A percentile compares a stretch with the other conserved stretches of the same genome.
Evolutionary conservation across 2,113 vertebrate species (phyloP).

Genomic region (Abramis brama): DNA sequence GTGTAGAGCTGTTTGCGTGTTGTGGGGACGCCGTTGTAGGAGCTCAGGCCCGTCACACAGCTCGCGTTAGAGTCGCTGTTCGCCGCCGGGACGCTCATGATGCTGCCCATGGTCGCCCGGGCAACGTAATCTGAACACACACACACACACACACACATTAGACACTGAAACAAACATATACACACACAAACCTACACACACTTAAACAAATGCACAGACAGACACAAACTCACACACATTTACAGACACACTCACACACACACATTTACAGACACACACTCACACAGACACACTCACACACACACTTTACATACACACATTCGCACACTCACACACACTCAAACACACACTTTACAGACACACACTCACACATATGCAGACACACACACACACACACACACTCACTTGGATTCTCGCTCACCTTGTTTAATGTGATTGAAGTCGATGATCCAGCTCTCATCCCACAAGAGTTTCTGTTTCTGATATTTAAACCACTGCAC

Average conservation of each 20-base stretch:
- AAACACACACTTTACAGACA: too few species aligned
- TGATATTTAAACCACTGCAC: conserved; percentile 84
- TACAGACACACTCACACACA: conserved; percentile 9
- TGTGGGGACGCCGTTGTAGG: conserved; percentile 66
- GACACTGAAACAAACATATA: background rate
- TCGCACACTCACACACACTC: too few species aligned
- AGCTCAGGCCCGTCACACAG: conserved; percentile 76
- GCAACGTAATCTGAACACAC: conserved; percentile 64
- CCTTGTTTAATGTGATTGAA: conserved; percentile 82
- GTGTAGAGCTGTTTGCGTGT: conserved; percentile 77
- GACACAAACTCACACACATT: too few species aligned
- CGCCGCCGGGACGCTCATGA: conserved; percentile 65
- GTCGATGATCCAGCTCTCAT: conserved; percentile 87
- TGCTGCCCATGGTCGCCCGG: conserved; percentile 69
- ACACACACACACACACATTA: conserved; percentile 42
- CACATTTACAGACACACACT: background rate
- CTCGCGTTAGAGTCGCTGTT: conserved; percentile 77
- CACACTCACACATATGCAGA: conserved; percentile 37
- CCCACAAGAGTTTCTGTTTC: conserved; percentile 85
- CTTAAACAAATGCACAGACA: background rate
- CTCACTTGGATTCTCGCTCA: conserved; percentile 52
- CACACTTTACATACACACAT: too few species aligned
- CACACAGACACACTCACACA: background rate
- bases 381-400: background rate
- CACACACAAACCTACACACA: background rate